phyloP scores from a whole-genome alignment of 2,797 vertebrate genomes.

The Alcedo quadribrachys region DNA sequence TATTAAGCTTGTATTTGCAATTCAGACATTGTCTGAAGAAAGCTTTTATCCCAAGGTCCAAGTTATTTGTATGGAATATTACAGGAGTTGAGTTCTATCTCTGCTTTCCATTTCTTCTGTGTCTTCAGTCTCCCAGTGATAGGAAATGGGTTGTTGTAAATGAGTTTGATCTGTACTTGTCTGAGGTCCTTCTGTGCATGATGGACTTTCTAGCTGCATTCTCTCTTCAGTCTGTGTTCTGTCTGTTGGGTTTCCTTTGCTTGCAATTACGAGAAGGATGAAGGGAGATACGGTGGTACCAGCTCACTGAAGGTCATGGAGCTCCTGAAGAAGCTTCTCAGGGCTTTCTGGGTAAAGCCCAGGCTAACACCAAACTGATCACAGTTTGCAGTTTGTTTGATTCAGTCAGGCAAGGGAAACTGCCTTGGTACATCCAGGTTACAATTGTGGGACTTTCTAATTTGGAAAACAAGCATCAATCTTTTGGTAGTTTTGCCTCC shows the following conservation, averaged over 20 bases:
- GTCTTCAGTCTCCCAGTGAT: not conserved
- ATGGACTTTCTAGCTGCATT: not conserved
- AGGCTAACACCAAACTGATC: not conserved
- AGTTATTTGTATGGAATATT: not conserved
- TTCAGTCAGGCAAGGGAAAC: not conserved
- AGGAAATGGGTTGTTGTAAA: not conserved
- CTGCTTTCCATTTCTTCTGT: not conserved
- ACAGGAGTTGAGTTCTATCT: not conserved
- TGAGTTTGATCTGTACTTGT: not conserved
- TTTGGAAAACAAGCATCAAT: not conserved
- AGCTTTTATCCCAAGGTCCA: not conserved
- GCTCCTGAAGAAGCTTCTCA: not conserved
- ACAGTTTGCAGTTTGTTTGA: not conserved
- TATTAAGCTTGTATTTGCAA: not conserved
- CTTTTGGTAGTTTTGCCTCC: not conserved
- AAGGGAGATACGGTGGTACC: not conserved
- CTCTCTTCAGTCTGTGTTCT: not conserved
- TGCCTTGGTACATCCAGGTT: not conserved
- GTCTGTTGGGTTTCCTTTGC: not conserved
- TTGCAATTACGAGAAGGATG: not conserved
- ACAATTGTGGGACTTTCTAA: not conserved
- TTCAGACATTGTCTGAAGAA: not conserved
- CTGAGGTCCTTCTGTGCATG: not conserved
- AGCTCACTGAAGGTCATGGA: not conserved
- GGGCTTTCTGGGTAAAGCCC: not conserved